A percentile compares a stretch with the other conserved stretches of the same genome.
These are phyloP conservation scores for Protobothrops flavoviridis DNA, from an alignment of 2,113 vertebrate species.

Conservation along the genomic window DNA sequence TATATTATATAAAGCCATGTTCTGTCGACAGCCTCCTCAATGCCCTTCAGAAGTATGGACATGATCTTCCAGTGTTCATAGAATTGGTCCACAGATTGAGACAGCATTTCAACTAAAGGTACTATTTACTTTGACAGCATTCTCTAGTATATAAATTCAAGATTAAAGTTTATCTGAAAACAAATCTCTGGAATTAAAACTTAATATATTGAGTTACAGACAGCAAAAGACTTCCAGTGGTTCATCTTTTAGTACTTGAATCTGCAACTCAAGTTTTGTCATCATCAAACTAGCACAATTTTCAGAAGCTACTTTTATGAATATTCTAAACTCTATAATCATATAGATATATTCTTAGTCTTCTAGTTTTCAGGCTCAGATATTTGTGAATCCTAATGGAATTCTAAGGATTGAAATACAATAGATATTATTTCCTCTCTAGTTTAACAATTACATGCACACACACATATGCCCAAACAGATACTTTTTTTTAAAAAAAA, in stretches of 20 bases:
- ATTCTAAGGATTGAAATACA: background rate
- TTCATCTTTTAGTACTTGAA: background rate
- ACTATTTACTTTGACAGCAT: background rate
- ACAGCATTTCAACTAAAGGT: background rate
- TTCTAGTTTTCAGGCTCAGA: slow-evolving; percentile 38
- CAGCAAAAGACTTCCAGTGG: background rate
- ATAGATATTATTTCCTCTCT: background rate
- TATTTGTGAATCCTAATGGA: slow-evolving; percentile 40
- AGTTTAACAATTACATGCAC: background rate
- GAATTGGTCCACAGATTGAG: background rate
- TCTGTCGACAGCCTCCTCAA: no score
- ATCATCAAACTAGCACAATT: background rate
- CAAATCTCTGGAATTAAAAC: background rate
- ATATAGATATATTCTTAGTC: slow-evolving; percentile 44
- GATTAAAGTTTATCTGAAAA: background rate
- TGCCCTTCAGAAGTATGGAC: no score
- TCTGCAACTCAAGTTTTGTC: background rate
- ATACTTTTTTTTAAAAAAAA: no score
- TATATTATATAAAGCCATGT: no score
- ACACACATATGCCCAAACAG: background rate
- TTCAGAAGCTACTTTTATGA: background rate
- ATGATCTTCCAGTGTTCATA: no score
- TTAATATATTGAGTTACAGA: background rate
- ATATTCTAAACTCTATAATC: background rate
- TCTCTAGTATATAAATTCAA: background rate